Base-by-base conservation (phyloP, 1,140 invertebrate genomes). In the Heterodera carotae region DNA sequence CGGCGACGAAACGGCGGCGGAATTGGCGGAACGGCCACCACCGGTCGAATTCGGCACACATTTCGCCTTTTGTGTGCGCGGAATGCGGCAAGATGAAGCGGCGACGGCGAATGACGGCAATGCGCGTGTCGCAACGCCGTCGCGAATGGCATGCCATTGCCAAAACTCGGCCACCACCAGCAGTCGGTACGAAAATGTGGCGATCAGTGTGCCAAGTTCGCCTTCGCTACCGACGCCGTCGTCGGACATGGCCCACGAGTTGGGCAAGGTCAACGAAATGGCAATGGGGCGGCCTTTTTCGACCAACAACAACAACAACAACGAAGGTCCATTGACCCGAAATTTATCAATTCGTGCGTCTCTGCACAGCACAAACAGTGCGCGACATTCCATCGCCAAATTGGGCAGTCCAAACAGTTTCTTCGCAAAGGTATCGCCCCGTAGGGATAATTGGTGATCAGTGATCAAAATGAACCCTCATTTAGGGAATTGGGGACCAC, bases 121-220 rank as follows among this genome's bases (percentile, higher is more conserved):
- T 22, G 12, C 5, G 18, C 48, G 48, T 4, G 48, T 1, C 12
- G 48, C 48, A 22, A 53, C 48, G 12, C 48, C 48, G 15, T 53
- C 48, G 12, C 48, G 48, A 4, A 56, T 56, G 48, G 48, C 48
- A 4, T 56, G 48, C 48, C 48, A 56, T 22, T 56, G 48, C 22
- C 48, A 56, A 12, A 56, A 56, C n/a, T 36, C 69, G 48, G 34
- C 64, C 72, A n/a, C 48, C 53, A 2, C 36, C 56, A 64, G 59
- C 56, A 74, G 72, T 33, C 53, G 36, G 29, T 74, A 74, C 36
- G 72, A 74, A 34, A 74, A 74, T 34, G 72, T 74, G n/a, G 72
- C 29, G 36, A 74, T 27, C 25, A 74, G 56, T 34, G 64, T 74
- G 59, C 59, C 34, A 36, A 59, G 36, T 71, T 43, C 8, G 39